A percentile compares a stretch with the other conserved stretches of the same genome.
phyloP scores from a whole-genome alignment of 2,797 vertebrate species.

The Buceros bicornis region DNA sequence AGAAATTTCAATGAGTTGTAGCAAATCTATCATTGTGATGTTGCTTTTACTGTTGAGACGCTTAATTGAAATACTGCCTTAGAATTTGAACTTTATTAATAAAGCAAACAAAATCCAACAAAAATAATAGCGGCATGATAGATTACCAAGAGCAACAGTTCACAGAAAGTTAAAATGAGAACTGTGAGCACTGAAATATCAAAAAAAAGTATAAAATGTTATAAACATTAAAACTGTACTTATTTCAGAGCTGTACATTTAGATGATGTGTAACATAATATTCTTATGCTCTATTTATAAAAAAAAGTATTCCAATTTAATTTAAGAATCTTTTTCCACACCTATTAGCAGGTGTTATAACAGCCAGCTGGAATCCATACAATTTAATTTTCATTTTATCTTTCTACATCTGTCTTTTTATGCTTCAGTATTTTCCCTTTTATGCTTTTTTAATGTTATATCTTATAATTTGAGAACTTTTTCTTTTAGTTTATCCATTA shows the following conservation, averaged over 20 bases:
- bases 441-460: not conserved
- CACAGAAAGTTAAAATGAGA: not conserved
- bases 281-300: not conserved
- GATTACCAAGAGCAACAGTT: not conserved
- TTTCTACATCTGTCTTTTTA: constrained; percentile 5
- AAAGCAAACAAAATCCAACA: not conserved
- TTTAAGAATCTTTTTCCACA: not conserved
- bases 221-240: not conserved
- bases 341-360: constrained; percentile 12
- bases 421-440: not conserved
- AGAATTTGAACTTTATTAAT: not conserved
- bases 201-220: not conserved
- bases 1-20: not conserved
- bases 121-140: not conserved
- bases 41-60: not conserved
- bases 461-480: not conserved
- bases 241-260: not conserved
- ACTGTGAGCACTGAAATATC: not conserved
- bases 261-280: not conserved
- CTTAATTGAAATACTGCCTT: not conserved
- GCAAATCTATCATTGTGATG: not conserved
- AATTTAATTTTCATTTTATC: constrained; percentile 26
- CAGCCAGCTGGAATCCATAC: constrained; percentile 32
- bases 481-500: not conserved
- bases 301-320: not conserved